A percentile compares a stretch with the other conserved stretches of the same genome.
phyloP scores from a whole-genome alignment of 2,888 invertebrate species.

The Xestia c-nigrum region DNA sequence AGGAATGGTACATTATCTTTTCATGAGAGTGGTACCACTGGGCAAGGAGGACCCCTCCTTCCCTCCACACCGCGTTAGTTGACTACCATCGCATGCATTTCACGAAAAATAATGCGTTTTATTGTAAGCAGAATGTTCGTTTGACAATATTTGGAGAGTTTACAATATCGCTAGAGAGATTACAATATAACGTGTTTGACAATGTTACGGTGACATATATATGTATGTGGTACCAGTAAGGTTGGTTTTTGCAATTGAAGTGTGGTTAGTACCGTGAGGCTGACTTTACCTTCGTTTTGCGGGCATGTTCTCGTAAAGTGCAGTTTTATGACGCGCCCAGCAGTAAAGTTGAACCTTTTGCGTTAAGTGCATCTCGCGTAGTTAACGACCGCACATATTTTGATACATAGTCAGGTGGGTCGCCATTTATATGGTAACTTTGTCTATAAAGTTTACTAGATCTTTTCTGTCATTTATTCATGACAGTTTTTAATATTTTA shows the following conservation, averaged over 20 bases:
- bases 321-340: constrained; percentile 74
- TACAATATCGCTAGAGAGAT: too few relatives aligned
- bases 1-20: too few relatives aligned
- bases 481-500: constrained; percentile 15
- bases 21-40: too few relatives aligned
- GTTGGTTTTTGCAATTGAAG: not conserved
- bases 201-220: too few relatives aligned
- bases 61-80: too few relatives aligned
- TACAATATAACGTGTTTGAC: too few relatives aligned
- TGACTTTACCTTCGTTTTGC: constrained; percentile 61
- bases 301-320: constrained; percentile 74
- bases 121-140: too few relatives aligned
- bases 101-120: too few relatives aligned
- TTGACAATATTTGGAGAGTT: too few relatives aligned
- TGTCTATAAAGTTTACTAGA: constrained; percentile 50
- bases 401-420: constrained; percentile 47
- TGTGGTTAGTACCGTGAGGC: not conserved
- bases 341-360: constrained; percentile 70
- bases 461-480: constrained; percentile 26
- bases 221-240: not conserved
- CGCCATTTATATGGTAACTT: constrained; percentile 49
- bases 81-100: too few relatives aligned
- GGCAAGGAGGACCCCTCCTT: too few relatives aligned
- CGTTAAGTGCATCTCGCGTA: constrained; percentile 66
- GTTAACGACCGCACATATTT: constrained; percentile 60